phyloP scores from a whole-genome alignment of 2,797 vertebrate species.

The Sciaenops ocellatus region DNA sequence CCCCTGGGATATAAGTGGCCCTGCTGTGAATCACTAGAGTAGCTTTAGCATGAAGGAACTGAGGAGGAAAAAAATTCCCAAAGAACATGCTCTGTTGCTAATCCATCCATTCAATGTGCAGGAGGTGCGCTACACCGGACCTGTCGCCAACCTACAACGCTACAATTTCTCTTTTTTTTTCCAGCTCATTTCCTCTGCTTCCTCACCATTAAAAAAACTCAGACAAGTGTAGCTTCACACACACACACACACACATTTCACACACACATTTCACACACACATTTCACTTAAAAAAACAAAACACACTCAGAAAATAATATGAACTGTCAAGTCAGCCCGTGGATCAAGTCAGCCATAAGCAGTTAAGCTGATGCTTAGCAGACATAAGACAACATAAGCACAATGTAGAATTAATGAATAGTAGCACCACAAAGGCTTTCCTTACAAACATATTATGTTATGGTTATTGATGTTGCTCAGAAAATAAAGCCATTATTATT shows the following conservation, averaged over 20 bases:
- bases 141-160: background rate
- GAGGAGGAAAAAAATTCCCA: background rate
- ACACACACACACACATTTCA: too few relatives aligned
- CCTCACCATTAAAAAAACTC: conserved; percentile 32
- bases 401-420: conserved; percentile 53
- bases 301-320: conserved; percentile 28
- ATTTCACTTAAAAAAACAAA: conserved; percentile 25
- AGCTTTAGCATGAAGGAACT: conserved; percentile 16
- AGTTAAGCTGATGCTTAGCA: conserved; percentile 44
- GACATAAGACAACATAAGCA: conserved; percentile 44
- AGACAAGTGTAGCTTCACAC: conserved; percentile 36
- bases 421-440: conserved; percentile 30
- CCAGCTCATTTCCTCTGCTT: background rate
- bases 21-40: background rate
- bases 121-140: background rate
- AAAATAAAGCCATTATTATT: background rate
- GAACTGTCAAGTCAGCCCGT: conserved; percentile 30
- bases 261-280: background rate
- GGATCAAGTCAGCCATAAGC: conserved; percentile 41
- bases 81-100: background rate
- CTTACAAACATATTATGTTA: conserved; percentile 25
- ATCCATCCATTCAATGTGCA: background rate
- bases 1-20: background rate
- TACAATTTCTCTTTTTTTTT: background rate
- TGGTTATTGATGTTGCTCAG: conserved; percentile 12